Percentiles rank a stretch among this genome's conserved stretches.
Conservation (phyloP, 1,140 invertebrate genomes). For the Dryas iulia region DNA sequence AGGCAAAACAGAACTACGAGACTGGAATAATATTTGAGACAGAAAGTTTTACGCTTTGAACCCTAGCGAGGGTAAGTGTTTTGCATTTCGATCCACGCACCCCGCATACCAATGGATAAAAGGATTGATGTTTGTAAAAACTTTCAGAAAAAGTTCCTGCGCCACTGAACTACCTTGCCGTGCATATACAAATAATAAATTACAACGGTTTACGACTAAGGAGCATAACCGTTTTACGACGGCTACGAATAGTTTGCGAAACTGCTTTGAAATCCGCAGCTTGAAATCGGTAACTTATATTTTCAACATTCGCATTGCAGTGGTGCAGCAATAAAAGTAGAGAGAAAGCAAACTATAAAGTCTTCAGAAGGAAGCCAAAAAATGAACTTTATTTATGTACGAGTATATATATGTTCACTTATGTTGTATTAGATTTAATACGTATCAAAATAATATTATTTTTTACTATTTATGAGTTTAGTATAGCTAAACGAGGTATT, state of each 20-base stretch:
- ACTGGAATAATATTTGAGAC: slow-evolving; percentile 73
- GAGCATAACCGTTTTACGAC: slow-evolving; percentile 3
- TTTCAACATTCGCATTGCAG: slow-evolving; percentile 4
- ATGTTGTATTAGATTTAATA: not conserved
- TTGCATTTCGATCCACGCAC: slow-evolving; percentile 65
- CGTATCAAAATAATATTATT: too few relatives aligned
- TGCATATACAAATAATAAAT: slow-evolving; percentile 6
- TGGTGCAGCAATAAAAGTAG: not conserved
- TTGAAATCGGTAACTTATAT: slow-evolving; percentile 6
- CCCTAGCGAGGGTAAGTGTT: slow-evolving; percentile 70
- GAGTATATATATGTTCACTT: not conserved
- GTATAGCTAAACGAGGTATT: too few relatives aligned
- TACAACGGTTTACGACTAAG: not conserved
- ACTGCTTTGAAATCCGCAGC: slow-evolving; percentile 2
- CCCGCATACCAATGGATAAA: slow-evolving; percentile 71
- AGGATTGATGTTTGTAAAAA: slow-evolving; percentile 72
- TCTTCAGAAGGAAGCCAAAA: not conserved
- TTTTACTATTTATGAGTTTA: too few relatives aligned
- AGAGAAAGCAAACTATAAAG: not conserved
- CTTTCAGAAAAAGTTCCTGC: slow-evolving; percentile 27
- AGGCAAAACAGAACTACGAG: slow-evolving; percentile 72
- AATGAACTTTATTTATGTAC: not conserved
- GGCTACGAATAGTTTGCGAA: not conserved
- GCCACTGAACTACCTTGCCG: not conserved
- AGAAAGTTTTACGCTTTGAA: slow-evolving; percentile 75